Conservation (phyloP, 2,888 invertebrate species). For the Ferdinandea cuprea region DNA sequence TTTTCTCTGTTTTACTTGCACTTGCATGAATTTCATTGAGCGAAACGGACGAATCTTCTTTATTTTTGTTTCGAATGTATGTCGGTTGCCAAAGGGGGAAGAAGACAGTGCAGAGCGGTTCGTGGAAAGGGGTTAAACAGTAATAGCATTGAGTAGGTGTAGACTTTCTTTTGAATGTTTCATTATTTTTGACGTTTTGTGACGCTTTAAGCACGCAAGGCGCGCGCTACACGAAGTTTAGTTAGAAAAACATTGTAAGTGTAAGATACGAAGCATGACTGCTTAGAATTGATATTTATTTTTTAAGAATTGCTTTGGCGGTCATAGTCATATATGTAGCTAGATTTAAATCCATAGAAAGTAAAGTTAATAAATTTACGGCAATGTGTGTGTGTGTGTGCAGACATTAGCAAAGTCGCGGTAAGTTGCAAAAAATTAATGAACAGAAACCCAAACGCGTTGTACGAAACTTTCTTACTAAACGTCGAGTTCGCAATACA, state of each 20-base stretch:
- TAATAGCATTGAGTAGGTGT: slow-evolving; percentile 27
- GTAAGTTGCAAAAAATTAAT: too few species aligned
- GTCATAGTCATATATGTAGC: background rate
- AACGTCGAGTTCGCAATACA: too few species aligned
- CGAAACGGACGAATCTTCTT: slow-evolving; percentile 43
- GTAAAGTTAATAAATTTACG: background rate
- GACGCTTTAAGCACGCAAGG: slow-evolving; percentile 44
- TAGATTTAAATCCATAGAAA: background rate
- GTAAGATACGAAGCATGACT: background rate
- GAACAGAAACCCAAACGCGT: too few species aligned
- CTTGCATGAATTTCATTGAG: slow-evolving; percentile 66
- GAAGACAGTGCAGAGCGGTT: background rate
- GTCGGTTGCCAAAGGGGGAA: slow-evolving; percentile 1
- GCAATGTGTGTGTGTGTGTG: too few species aligned
- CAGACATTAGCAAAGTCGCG: too few species aligned
- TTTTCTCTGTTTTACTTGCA: slow-evolving; percentile 66
- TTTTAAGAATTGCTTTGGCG: background rate
- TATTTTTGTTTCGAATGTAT: background rate
- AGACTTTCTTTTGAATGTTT: slow-evolving; percentile 58
- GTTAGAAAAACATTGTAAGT: background rate
- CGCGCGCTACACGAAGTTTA: background rate
- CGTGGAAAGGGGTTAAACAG: slow-evolving; percentile 55
- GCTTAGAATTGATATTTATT: background rate
- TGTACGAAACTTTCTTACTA: too few species aligned
- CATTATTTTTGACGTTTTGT: slow-evolving; percentile 42